Base-by-base conservation (phyloP, 1,140 invertebrate genomes). In the Babylonia areolata region DNA sequence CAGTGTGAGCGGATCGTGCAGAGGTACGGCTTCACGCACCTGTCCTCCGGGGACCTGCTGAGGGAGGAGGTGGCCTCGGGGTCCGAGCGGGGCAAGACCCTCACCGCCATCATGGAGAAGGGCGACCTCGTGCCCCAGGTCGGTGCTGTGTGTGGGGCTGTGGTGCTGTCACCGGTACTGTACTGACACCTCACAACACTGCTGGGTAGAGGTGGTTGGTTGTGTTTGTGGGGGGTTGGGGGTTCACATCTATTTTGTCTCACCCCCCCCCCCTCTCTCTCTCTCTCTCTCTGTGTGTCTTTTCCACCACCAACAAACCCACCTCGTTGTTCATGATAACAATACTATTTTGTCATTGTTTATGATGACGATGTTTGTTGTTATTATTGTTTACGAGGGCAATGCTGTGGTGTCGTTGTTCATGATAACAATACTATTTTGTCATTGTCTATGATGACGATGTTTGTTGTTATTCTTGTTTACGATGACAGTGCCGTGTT, bases 51-150 rank as follows among this genome's bases (percentile, higher is more conserved):
- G 78, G 95, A 95, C 87, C 92, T 95, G 12, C 88, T 95, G 39
- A 90, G 95, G 75, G 93, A 91, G 58, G 95, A 95, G 86, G 94
- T 95, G 0, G 90, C 92, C 33, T 94, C 94, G 33, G 94, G 94
- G 2, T 94, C 95, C 64, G 91, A 89, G 37, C 87, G 92, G 85
- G 94, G 93, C 28, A 95, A 77, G 94, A 95, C 87, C 94, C 96
- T 91, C 93, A 94, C 96, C 39, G 95, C 96, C 35, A 96, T 97
- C 28, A 96, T 98, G 87, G 95, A 96, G 71, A 96, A 96, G n/a
- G 97, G 97, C 9, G 97, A 98, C 92, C 95, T 98, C 94, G 97
- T 97, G 0, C 96, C 97, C 0, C 94, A 96, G 87, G 95, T 95
- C 12, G 58, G 20, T 64, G 12, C 28, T 64, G 58, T 23, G 17